Evolutionary conservation across 2,113 vertebrate species (phyloP).

Genomic region (Pollachius pollachius): DNA sequence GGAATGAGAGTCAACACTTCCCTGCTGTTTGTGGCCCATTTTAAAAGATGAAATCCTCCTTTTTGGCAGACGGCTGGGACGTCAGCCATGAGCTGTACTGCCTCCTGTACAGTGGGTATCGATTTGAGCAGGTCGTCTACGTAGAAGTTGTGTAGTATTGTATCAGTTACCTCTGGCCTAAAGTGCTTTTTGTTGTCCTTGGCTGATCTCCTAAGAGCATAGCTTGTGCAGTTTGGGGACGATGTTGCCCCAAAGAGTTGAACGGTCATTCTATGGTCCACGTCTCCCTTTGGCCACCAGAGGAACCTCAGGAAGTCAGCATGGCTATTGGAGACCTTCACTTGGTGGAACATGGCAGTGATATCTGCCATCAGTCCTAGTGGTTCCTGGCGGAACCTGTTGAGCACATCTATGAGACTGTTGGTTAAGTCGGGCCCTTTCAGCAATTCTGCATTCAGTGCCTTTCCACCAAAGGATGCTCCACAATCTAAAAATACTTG

Average conservation of each 20-base stretch:
- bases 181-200: background rate
- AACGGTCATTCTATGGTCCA: too few species aligned
- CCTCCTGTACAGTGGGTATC: constrained; percentile 2
- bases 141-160: constrained; percentile 17
- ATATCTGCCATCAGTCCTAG: constrained; percentile 21
- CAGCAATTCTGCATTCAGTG: constrained; percentile 9
- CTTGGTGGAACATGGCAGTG: constrained; percentile 26
- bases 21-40: background rate
- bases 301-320: constrained; percentile 4
- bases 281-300: too few species aligned
- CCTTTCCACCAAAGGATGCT: constrained; percentile 6
- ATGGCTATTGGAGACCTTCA: background rate
- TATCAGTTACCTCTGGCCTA: background rate
- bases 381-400: constrained; percentile 17
- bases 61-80: constrained; percentile 9
- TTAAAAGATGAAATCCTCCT: constrained; percentile 24
- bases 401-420: constrained; percentile 15
- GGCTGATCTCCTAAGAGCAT: too few species aligned
- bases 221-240: too few species aligned
- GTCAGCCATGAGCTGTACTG: background rate
- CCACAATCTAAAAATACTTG: too few species aligned
- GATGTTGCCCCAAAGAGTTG: constrained; percentile 28
- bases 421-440: too few species aligned
- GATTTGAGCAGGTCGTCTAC: constrained; percentile 24
- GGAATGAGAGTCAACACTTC: background rate